phyloP scores from a whole-genome alignment of 2,113 vertebrate species.

The Maccullochella peelii region DNA sequence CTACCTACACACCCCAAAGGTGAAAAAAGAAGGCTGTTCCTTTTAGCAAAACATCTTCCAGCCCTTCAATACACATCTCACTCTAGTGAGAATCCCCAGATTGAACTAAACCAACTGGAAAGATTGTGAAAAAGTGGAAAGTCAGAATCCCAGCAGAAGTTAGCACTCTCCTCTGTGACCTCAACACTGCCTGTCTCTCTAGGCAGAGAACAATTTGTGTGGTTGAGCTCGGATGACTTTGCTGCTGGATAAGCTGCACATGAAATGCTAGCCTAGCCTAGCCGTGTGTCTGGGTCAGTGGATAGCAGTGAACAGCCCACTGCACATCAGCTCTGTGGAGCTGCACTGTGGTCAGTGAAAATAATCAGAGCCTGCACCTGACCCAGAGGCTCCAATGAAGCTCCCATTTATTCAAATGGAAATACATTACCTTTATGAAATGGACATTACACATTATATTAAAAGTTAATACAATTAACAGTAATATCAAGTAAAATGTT shows the following conservation, averaged over 20 bases:
- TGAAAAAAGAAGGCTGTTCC: neutral
- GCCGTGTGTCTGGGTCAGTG: slow-evolving; percentile 68
- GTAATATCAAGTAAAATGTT: neutral
- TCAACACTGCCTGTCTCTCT: slow-evolving; percentile 57
- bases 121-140: slow-evolving; percentile 32
- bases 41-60: slow-evolving; percentile 6
- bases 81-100: neutral
- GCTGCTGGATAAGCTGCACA: slow-evolving; percentile 71
- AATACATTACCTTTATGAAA: neutral
- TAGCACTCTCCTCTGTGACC: slow-evolving; percentile 55
- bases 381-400: slow-evolving; percentile 16
- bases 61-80: neutral
- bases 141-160: slow-evolving; percentile 63
- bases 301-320: slow-evolving; percentile 38
- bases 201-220: slow-evolving; percentile 70
- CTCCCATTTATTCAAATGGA: neutral
- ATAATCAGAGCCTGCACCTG: slow-evolving; percentile 36
- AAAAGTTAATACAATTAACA: neutral
- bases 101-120: slow-evolving; percentile 21
- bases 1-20: neutral
- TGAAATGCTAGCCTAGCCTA: slow-evolving; percentile 56
- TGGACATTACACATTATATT: neutral
- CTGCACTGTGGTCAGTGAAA: slow-evolving; percentile 31
- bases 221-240: slow-evolving; percentile 78
- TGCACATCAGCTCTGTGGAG: slow-evolving; percentile 49